Base-by-base conservation (phyloP, 2,797 vertebrate genomes). In the Nannoperca obscura region DNA sequence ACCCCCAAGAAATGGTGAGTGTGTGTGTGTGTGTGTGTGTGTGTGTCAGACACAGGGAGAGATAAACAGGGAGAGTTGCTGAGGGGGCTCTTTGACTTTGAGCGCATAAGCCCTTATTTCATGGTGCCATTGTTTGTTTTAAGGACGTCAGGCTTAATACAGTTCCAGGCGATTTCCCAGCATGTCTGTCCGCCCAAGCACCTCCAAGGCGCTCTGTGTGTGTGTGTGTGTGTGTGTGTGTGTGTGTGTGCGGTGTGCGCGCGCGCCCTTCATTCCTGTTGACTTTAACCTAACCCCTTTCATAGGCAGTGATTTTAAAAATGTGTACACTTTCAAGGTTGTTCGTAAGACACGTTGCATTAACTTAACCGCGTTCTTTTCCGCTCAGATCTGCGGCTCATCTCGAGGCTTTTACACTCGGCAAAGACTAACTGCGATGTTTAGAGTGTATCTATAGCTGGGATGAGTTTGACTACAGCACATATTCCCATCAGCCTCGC, bases 41-140 rank as follows among this genome's bases (percentile, higher is more conserved):
- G 79, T 79, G 90, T 86, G 88, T 90, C 83, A 88, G 81, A 84
- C 80, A 82, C 82, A 71, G 87, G 74, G 54, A 83, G 84, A 88
- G 89, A 88, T 88, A 93, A 89, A 91, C 88, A 90, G 74, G 42
- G 86, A 86, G 87, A 86, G 82, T 86, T 77, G 88, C 89, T 91
- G 82, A 85, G 72, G 91, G 92, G 86, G 81, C 82, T 91, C 88
- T 93, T 93, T 93, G 93, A 94, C 93, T 93, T 93, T 92, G 89
- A 94, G 91, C 83, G 54, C 86, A 83, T 93, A 91, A 93, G 88
- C 92, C 92, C 87, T 91, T 93, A 92, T 93, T 94, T 92, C 92
- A 93, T 91, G 91, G 90, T 91, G 92, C 89, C 91, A 92, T 93
- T 93, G 93, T 93, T 93, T 92, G 91, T 92, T 94, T 93, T 92